phyloP scores from a whole-genome alignment of 37 sponge, comb jelly and placozoan genomes.

The Chondrilla cf. caribensis region DNA sequence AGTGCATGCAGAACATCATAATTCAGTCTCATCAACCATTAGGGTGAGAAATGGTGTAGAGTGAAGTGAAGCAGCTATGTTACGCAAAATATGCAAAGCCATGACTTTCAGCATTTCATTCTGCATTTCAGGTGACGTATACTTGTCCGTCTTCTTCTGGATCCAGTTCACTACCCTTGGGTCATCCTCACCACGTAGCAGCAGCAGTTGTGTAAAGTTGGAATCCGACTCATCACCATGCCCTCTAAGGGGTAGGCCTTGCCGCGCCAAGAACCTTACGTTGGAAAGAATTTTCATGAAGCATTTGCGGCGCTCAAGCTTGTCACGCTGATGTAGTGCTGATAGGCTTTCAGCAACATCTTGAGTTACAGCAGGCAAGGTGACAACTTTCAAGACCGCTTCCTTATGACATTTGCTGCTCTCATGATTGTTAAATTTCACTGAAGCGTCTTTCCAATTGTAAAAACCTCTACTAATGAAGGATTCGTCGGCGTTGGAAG shows the following conservation, averaged over 20 bases:
- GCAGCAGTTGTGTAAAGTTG: slow-evolving; percentile 41
- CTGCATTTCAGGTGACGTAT: slow-evolving; percentile 48
- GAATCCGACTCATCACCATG: slow-evolving; percentile 25
- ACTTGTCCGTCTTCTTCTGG: slow-evolving; percentile 27
- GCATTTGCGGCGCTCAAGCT: background rate
- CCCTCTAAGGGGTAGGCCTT: slow-evolving; percentile 25
- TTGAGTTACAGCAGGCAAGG: background rate
- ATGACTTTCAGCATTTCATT: slow-evolving; percentile 52
- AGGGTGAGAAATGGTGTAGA: slow-evolving; percentile 26
- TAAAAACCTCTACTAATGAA: background rate
- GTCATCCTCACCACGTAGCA: slow-evolving; percentile 32
- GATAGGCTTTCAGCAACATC: slow-evolving; percentile 22
- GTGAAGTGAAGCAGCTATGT: slow-evolving; percentile 21
- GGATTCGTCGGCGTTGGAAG: slow-evolving; percentile 6
- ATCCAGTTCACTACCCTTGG: slow-evolving; percentile 9
- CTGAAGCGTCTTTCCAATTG: slow-evolving; percentile 21
- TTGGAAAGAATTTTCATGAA: slow-evolving; percentile 16
- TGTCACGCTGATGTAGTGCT: background rate
- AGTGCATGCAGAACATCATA: slow-evolving; percentile 11
- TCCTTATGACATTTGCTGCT: slow-evolving; percentile 9
- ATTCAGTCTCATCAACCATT: slow-evolving; percentile 58
- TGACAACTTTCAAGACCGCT: background rate
- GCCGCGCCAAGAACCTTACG: background rate
- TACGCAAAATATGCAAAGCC: slow-evolving; percentile 33
- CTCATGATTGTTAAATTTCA: background rate